Base-by-base conservation (phyloP, 2,113 vertebrate genomes). In the Sinocyclocheilus anophthalmus region DNA sequence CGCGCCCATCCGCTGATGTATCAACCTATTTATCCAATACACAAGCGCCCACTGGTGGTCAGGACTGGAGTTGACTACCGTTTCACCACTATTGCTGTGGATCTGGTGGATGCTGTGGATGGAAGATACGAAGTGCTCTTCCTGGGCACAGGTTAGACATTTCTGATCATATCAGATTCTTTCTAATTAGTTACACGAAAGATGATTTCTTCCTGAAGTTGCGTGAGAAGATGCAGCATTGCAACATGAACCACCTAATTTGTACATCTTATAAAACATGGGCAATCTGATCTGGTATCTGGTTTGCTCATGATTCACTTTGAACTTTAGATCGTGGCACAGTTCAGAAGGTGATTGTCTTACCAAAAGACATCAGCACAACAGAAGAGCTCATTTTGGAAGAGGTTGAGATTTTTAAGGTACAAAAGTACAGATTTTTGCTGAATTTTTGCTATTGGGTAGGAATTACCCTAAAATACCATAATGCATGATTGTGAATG, bases 81-180 rank as follows among this genome's bases (percentile, higher is more conserved):
- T 9, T 96, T 93, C 92, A 96, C 96, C 0, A 93, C 94, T 30
- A 85, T 96, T 76, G 95, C 95, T 65, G 95, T 96, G 88, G 96
- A 96, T 83, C 94, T 95, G 86, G 96, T 96, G 87, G 95, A 96
- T 5, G 96, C 96, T 1, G 95, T 95, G 65, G 96, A 96, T 12
- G 96, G 94, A 13, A 94, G 95, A 76, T 96, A 96, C 2, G 95
- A 96, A 85, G 96, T 96, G 86, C 94, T 96, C 45, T 96, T 96
- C 88, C 86, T 96, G 81, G 96, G 96, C 30, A 96, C 96, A 88
- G 96, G 96, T 96, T 90, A 92, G 91, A 63, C 10, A 55, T 65
- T 42, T 57, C 59, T 63, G 1, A 59, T 3, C 37, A 30, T 33
- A 8, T 45, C 3, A 3, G 26, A 18, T 45, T 70, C n/a, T 67